Evolutionary conservation across 2,113 vertebrate species (phyloP), one percentile per base, ranked within the genome.

Genomic region (Caracal caracal): DNA sequence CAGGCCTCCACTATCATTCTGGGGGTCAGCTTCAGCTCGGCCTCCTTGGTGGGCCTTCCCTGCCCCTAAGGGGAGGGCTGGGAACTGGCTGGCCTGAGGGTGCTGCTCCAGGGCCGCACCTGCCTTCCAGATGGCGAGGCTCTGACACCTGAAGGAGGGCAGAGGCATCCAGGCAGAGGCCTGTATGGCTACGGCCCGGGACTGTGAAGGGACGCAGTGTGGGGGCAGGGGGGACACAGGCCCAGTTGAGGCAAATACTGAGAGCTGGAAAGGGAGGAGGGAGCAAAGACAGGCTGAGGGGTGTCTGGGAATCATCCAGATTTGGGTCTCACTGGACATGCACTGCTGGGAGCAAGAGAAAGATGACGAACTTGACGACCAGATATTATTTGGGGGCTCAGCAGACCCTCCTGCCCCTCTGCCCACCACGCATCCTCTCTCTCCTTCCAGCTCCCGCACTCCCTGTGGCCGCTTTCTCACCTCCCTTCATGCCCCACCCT

Each of bases 311-410:
- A 47, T 37, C n/a, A 9, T 10, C 13, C 37, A 73, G 49, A 49
- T 7, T 7, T 16, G 7, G 43, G 24, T 10, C 33, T 47, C 12
- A 1, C 0, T 15, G 35, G 16, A 28, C 0, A 0, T 30, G 37
- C 59, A 5, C 28, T 37, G 16, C 22, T 22, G 13, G 2, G 6
- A 75, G 70, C 19, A 81, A 37, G 24, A 80, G 11, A 43, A 33
- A 37, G 35, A 87, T 9, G 12, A 10, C 13, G 28, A 70, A 26
- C 20, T 10, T 59, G 22, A 33, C 0, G 9, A 24, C 3, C 11
- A 43, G 24, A 35, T 19, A 24, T 30, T 26, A 49, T 16, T 2
- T 68, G 7, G 85, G 56, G 3, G 0, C 56, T 5, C 43, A 1
- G 40, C 0, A 4, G 2, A 37, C 20, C 19, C 79, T 53, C 10